These are phyloP conservation scores for Mastacembelus armatus DNA, from an alignment of 2,797 vertebrate species.

Conservation along the genomic window DNA sequence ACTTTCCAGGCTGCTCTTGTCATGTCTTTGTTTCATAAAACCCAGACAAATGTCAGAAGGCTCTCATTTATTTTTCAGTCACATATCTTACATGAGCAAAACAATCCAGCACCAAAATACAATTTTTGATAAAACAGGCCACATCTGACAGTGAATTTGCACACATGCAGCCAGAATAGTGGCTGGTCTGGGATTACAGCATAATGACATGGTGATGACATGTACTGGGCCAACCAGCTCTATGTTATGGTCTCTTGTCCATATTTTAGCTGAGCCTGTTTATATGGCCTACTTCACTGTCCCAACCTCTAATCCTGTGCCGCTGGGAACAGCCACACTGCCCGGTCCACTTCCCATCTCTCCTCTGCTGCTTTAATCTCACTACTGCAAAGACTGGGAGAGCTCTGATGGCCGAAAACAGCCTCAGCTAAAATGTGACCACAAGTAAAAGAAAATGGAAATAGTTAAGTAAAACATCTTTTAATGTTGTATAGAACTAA, in stretches of 20 bases:
- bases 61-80: not conserved
- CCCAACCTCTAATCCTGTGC: slow-evolving; percentile 73
- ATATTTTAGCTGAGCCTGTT: slow-evolving; percentile 69
- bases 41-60: not conserved
- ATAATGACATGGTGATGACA: slow-evolving; percentile 68
- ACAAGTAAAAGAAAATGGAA: slow-evolving; percentile 13
- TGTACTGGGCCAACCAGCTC: slow-evolving; percentile 50
- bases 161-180: slow-evolving; percentile 35
- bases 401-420: slow-evolving; percentile 30
- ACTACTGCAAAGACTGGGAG: slow-evolving; percentile 55
- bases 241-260: slow-evolving; percentile 57
- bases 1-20: not conserved
- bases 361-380: slow-evolving; percentile 71
- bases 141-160: slow-evolving; percentile 27
- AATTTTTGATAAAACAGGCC: slow-evolving; percentile 42
- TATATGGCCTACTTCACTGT: slow-evolving; percentile 78
- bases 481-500: slow-evolving; percentile 10
- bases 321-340: slow-evolving; percentile 54
- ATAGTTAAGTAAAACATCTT: slow-evolving; percentile 12
- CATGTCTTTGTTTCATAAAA: not conserved
- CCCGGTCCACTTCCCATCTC: slow-evolving; percentile 64
- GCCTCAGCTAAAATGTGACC: slow-evolving; percentile 24
- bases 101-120: slow-evolving; percentile 2
- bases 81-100: slow-evolving; percentile 6
- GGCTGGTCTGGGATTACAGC: slow-evolving; percentile 61